Base-by-base conservation (phyloP, 2,888 invertebrate species). In the Ariolimax columbianus region DNA sequence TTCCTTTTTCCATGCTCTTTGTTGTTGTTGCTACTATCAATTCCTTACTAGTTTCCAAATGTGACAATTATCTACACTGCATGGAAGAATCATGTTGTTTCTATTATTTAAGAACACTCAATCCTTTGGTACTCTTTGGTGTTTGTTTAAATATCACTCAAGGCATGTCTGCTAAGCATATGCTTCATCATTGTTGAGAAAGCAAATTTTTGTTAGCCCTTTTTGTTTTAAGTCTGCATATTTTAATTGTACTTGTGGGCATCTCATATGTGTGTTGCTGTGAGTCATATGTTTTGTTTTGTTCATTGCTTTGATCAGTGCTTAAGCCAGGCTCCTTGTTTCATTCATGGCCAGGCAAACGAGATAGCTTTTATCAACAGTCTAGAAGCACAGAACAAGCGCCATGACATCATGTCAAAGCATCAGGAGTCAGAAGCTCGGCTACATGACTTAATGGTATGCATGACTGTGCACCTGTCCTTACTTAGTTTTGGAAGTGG, bases 281-380 rank as follows among this genome's bases (percentile, higher is more conserved):
- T 79, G 66, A 30, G 59, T 36, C 79, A 40, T 70, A 30, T 79
- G 7, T 40, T 70, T 40, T 40, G 11, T 77, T 77, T 77, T 51
- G 23, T n/a, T n/a, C n/a, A 70, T 73, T 82, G 82, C 82, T 82
- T 82, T 73, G 43, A 63, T 47, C 73, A 36, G 72, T 82, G 82
- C 73, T 73, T 59, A 73, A 82, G 82, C 40, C 55, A 73, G 72
- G 73, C 68, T 70, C 55, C 70, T 82, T 73, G 72, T 75, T 82
- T 82, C 77, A 73, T 82, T 86, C 78, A 47, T 87, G 89, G 92
- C 55, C 88, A 95, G 95, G 96, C 98, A 7, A 97, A 97, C 88
- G 99, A 99, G 95, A 99, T 99, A 83, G 98, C 98, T 26, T 99
- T 99, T 93, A 99, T 99, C 86, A 99, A 98, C 93, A 97, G 97